Evolutionary conservation across 1,140 invertebrate species (phyloP).

Genomic region (Listronotus oregonensis): DNA sequence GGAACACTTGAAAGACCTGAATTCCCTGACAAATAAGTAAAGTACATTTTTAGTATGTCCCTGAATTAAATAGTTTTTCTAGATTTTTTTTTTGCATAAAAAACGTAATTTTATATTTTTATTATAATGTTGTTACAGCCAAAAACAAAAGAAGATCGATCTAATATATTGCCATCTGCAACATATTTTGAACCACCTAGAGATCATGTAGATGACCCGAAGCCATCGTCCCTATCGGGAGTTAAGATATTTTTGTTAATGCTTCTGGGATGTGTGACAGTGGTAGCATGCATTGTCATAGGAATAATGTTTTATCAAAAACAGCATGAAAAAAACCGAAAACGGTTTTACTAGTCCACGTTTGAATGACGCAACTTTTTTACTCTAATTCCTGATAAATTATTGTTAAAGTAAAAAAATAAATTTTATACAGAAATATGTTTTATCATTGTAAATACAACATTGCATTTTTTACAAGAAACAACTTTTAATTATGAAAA

Average conservation of each 20-base stretch:
- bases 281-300: constrained; percentile 80
- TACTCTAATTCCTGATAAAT: no score
- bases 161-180: constrained; percentile 79
- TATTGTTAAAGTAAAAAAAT: no score
- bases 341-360: constrained; percentile 79
- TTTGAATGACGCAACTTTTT: no score
- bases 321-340: constrained; percentile 84
- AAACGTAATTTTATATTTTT: not conserved
- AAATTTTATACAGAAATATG: no score
- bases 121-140: constrained; percentile 58
- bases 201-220: constrained; percentile 87
- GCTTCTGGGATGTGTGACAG: constrained; percentile 74
- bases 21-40: no score
- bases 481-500: no score
- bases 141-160: constrained; percentile 70
- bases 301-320: constrained; percentile 92
- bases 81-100: no score
- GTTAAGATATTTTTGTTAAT: constrained; percentile 88
- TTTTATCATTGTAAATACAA: no score
- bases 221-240: constrained; percentile 79
- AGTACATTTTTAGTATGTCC: no score
- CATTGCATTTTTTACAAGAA: no score
- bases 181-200: constrained; percentile 80
- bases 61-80: no score
- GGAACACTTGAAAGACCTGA: no score